A percentile compares a stretch with the other conserved stretches of the same genome.
Evolutionary conservation across 1,140 invertebrate species (phyloP).

Genomic region (Wasmannia auropunctata): DNA sequence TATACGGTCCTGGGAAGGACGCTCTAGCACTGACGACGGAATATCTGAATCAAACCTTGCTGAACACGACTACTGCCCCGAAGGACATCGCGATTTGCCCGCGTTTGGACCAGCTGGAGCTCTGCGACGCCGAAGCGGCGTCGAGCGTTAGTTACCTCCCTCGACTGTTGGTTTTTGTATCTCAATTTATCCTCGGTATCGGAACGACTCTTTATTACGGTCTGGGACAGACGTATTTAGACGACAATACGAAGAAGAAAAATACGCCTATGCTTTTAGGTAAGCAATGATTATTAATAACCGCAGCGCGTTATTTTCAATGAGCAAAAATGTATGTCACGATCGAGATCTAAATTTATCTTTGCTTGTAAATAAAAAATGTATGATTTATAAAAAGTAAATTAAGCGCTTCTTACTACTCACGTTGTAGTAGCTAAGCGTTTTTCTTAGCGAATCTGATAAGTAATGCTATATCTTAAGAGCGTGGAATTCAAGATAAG

Average conservation of each 20-base stretch:
- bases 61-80: slow-evolving; percentile 69
- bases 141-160: slow-evolving; percentile 85
- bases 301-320: neutral
- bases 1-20: slow-evolving; percentile 88
- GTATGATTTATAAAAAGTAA: neutral
- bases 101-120: slow-evolving; percentile 72
- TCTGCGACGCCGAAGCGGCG: slow-evolving; percentile 83
- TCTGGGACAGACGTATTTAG: slow-evolving; percentile 89
- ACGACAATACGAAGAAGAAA: slow-evolving; percentile 90
- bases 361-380: neutral
- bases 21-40: slow-evolving; percentile 83
- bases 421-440: neutral
- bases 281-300: slow-evolving; percentile 67
- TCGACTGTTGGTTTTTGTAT: slow-evolving; percentile 88
- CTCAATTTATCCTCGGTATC: slow-evolving; percentile 90
- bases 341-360: neutral
- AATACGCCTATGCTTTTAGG: slow-evolving; percentile 88
- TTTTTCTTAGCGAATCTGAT: neutral
- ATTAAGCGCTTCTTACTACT: neutral
- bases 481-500: neutral
- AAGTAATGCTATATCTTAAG: neutral
- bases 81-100: slow-evolving; percentile 76
- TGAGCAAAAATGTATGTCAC: neutral
- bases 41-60: slow-evolving; percentile 80
- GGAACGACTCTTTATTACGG: slow-evolving; percentile 89